Evolutionary conservation across 2,888 invertebrate genomes (phyloP), one percentile per base, ranked within the genome.

Genomic region (Dilophus febrilis): DNA sequence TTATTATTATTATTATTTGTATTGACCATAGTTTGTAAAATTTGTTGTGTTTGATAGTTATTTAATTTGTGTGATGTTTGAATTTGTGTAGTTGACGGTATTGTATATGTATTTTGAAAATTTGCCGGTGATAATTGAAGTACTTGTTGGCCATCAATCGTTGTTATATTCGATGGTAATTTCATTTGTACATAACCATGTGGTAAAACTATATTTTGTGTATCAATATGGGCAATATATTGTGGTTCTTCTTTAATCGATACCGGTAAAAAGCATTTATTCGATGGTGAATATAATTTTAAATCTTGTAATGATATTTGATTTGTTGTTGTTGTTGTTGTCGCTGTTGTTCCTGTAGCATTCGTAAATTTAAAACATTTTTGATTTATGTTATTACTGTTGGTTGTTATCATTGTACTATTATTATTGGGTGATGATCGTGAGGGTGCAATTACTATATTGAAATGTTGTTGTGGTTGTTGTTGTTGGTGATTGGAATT

Each of bases 181-280:
- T 63, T 61, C 63, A 63, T 63, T 51, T 63, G 63, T 40, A 63
- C 50, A 36, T 61, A 62, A 36, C 63, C 60, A 27, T 59, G 58
- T 16, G 63, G 63, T 31, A 61, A 45, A 11, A 62, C 50, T 26
- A 61, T 51, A 46, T 61, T 62, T 44, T 62, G 62, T 4, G 60
- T 55, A 46, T 62, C 61, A 40, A 62, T 61, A 33, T 62, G 61
- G 1, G 61, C 61, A 3, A 62, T 57, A 40, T 62, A 57, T 46
- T 62, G 61, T 46, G 61, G 61, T 42, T 60, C 57, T 41, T 61
- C 61, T 8, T 60, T 58, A 31, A 61, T 57, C 3, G 61, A 61
- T 12, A 61, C 59, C 8, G 61, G 61, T 42, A 61, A 48, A 35
- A 53, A 61, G 40, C 61, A 61, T 47, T 61, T 61, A 34, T 46